These are phyloP conservation scores for Cnemophilus loriae DNA, from an alignment of 2,113 vertebrate species.

Conservation along the genomic window DNA sequence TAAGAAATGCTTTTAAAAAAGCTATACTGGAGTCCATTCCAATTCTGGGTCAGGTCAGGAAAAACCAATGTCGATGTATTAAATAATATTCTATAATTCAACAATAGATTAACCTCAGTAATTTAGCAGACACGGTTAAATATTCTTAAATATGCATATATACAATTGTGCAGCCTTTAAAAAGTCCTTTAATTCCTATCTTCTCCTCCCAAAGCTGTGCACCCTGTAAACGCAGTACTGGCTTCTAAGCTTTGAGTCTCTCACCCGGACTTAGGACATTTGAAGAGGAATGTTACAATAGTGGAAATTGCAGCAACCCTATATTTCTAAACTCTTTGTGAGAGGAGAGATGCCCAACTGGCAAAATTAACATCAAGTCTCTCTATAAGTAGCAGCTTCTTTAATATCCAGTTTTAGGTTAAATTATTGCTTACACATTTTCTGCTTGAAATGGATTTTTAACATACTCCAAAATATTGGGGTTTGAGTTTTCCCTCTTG, in stretches of 20 bases:
- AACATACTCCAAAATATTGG: neutral
- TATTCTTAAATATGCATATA: slow-evolving; percentile 43
- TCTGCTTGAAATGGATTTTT: neutral
- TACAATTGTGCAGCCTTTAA: slow-evolving; percentile 13
- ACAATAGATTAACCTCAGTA: slow-evolving; percentile 30
- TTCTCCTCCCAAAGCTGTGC: neutral
- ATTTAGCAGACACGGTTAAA: slow-evolving; percentile 38
- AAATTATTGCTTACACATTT: neutral
- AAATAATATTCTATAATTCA: slow-evolving; percentile 32
- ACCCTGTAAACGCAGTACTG: neutral
- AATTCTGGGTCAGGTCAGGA: slow-evolving; percentile 47
- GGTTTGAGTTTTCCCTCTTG: neutral
- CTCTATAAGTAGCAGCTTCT: slow-evolving; percentile 8
- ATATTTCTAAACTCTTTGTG: neutral
- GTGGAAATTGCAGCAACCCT: neutral
- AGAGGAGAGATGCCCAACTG: neutral
- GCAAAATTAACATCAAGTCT: neutral
- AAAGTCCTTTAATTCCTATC: slow-evolving; percentile 1
- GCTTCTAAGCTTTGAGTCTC: slow-evolving; percentile 5
- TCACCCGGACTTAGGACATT: neutral
- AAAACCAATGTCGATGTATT: slow-evolving; percentile 1
- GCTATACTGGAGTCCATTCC: slow-evolving; percentile 43
- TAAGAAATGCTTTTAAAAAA: slow-evolving; percentile 54
- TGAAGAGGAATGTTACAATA: slow-evolving; percentile 10
- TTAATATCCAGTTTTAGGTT: slow-evolving; percentile 9